Percentiles rank a stretch among this genome's conserved stretches.
These are phyloP conservation scores for Dryoscopus gambensis DNA, from an alignment of 2,113 vertebrate genomes.

Conservation along the genomic window DNA sequence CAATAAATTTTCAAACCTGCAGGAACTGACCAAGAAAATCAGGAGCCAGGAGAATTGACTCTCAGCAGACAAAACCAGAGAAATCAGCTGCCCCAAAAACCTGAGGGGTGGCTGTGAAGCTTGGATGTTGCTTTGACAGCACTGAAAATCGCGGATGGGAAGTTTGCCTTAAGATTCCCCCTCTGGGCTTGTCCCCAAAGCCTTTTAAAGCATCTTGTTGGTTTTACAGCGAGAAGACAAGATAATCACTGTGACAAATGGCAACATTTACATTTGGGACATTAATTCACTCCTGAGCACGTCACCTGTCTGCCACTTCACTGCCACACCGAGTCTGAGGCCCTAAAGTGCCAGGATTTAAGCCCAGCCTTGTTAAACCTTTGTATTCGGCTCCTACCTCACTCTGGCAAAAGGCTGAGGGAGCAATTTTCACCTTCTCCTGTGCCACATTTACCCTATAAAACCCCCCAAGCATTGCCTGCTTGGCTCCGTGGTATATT, in stretches of 20 bases:
- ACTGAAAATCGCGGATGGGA: background rate
- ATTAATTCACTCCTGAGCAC: background rate
- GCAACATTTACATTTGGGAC: background rate
- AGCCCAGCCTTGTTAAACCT: background rate
- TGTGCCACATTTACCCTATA: background rate
- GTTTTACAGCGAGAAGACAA: background rate
- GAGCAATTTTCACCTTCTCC: background rate
- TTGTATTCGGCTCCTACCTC: background rate
- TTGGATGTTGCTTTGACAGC: background rate
- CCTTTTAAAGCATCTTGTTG: background rate
- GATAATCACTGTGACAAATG: background rate
- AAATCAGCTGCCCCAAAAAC: background rate
- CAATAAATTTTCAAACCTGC: background rate
- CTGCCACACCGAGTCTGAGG: background rate
- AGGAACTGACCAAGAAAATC: background rate
- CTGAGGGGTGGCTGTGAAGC: background rate
- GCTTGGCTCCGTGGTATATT: background rate
- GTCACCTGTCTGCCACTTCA: background rate
- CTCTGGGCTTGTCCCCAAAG: background rate
- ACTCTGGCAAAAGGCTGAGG: background rate
- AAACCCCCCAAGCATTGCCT: background rate
- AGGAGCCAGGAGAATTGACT: background rate
- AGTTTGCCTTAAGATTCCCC: background rate
- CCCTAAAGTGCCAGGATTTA: background rate
- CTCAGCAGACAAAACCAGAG: background rate